Evolutionary conservation across 2,113 vertebrate genomes (phyloP).

Genomic region (Oreochromis aureus): DNA sequence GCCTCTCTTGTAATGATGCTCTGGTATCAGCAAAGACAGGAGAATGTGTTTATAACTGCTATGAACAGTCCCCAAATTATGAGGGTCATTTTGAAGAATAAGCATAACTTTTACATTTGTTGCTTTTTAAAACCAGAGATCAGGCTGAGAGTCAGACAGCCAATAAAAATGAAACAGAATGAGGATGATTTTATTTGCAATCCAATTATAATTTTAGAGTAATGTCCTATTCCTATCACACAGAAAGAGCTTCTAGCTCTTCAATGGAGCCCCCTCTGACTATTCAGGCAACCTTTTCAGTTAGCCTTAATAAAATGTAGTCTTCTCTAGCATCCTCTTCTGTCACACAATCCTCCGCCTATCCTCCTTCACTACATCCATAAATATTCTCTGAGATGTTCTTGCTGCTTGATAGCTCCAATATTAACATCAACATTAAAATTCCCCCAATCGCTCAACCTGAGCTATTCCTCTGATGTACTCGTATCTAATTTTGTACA

Average conservation of each 20-base stretch:
- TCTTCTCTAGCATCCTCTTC: fast-evolving
- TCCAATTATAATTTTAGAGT: too few relatives aligned
- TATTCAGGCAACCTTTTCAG: not conserved
- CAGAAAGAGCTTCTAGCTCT: not conserved
- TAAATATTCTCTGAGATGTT: fast-evolving
- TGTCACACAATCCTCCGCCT: not conserved
- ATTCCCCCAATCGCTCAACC: not conserved
- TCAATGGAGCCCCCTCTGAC: fast-evolving
- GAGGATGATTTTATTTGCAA: too few relatives aligned
- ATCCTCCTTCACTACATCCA: not conserved
- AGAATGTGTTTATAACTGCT: constrained; percentile 15
- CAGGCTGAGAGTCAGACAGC: not conserved
- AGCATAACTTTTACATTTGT: not conserved
- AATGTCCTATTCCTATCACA: too few relatives aligned
- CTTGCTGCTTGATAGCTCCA: not conserved
- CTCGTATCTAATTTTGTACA: fast-evolving
- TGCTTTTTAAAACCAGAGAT: not conserved
- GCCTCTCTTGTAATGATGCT: not conserved
- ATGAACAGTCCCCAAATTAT: not conserved
- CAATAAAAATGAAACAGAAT: too few relatives aligned
- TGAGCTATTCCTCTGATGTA: not conserved
- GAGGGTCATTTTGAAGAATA: constrained; percentile 14
- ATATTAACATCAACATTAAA: not conserved
- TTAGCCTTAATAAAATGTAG: not conserved
- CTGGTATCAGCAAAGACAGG: constrained; percentile 53